These are phyloP conservation scores for Aepyceros melampus DNA, from an alignment of 2,113 vertebrate genomes.

Conservation along the genomic window DNA sequence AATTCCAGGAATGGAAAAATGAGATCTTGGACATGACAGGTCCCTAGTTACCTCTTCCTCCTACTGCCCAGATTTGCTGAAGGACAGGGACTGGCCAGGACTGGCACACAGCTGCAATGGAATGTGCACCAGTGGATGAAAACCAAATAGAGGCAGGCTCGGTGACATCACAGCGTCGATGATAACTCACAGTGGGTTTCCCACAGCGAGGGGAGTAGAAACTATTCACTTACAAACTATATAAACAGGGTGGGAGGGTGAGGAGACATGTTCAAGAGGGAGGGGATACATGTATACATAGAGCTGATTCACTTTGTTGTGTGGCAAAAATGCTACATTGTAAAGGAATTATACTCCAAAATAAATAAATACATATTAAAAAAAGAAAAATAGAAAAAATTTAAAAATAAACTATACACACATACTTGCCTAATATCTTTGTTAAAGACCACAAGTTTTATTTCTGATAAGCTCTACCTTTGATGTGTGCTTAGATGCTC, in stretches of 20 bases:
- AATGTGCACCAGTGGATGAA: not conserved
- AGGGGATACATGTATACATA: not conserved
- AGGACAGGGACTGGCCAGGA: not conserved
- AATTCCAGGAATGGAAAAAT: not conserved
- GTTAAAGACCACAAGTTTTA: not conserved
- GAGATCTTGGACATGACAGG: not conserved
- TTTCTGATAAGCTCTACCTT: not conserved
- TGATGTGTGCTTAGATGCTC: not conserved
- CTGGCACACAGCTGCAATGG: not conserved
- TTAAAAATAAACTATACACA: not conserved
- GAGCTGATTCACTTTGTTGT: not conserved
- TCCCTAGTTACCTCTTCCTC: not conserved
- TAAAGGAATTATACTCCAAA: not conserved
- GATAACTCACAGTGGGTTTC: not conserved
- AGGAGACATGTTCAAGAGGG: not conserved
- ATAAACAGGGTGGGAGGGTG: not conserved
- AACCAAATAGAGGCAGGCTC: not conserved
- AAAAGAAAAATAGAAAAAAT: not conserved
- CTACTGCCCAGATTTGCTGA: not conserved
- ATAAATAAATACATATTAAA: not conserved
- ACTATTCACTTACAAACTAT: not conserved
- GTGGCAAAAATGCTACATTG: not conserved
- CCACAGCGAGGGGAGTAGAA: not conserved
- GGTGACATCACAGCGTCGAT: accelerated
- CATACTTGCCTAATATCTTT: not conserved